Percentiles rank a stretch among this genome's conserved stretches.
Conservation (phyloP, 2,888 invertebrate genomes). For the Disparrhopalites patrizii region DNA sequence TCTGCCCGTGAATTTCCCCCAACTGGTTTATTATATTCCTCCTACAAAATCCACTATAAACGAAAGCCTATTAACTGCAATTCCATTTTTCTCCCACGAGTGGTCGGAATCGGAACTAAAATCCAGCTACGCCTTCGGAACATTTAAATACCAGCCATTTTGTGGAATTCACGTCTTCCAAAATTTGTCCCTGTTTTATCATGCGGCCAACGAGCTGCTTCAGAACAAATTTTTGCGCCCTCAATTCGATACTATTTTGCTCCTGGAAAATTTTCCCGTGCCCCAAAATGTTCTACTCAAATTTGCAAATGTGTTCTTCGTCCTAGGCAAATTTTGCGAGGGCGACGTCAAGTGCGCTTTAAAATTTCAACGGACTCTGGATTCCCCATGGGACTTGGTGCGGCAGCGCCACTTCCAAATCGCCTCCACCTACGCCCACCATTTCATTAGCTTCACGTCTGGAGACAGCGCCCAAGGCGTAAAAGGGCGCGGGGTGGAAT, state of each 20-base stretch:
- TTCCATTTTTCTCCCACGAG: too few relatives aligned
- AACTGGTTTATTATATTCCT: too few relatives aligned
- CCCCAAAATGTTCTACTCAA: background rate
- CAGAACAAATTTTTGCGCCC: background rate
- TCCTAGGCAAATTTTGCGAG: background rate
- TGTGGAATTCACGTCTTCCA: too few relatives aligned
- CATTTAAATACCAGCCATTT: too few relatives aligned
- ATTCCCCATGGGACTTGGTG: too few relatives aligned
- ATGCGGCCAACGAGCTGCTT: background rate
- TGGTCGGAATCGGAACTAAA: too few relatives aligned
- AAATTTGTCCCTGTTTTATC: background rate
- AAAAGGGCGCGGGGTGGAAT: constrained; percentile 25
- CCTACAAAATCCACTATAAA: too few relatives aligned
- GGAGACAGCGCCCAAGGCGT: background rate
- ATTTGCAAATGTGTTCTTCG: background rate
- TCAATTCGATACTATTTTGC: background rate
- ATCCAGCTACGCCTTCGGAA: too few relatives aligned
- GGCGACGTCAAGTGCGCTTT: background rate
- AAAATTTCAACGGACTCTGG: too few relatives aligned
- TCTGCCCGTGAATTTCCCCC: too few relatives aligned
- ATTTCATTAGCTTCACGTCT: background rate
- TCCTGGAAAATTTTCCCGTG: background rate
- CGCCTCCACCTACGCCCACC: background rate
- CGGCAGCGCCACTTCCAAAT: background rate
- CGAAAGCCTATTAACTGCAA: too few relatives aligned